Conservation (phyloP, 2,888 invertebrate species). For the Elegia similella region DNA sequence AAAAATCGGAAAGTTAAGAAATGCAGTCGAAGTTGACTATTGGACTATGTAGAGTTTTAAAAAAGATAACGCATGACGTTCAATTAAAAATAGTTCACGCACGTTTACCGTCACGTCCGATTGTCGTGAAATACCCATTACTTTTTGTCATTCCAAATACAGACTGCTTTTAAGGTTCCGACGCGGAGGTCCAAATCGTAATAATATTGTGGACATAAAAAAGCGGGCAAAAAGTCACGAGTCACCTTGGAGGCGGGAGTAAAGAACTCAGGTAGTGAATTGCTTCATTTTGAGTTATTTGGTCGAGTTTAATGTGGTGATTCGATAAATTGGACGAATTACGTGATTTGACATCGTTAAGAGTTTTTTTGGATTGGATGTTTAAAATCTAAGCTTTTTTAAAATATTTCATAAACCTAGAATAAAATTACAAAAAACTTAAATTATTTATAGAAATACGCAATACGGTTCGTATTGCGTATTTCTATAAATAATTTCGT, state of each 20-base stretch:
- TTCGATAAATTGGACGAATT: slow-evolving; percentile 47
- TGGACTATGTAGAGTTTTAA: not conserved
- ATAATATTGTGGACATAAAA: slow-evolving; percentile 62
- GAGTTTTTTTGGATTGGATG: too few species aligned
- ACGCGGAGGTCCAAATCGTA: slow-evolving; percentile 69
- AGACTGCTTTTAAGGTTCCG: slow-evolving; percentile 38
- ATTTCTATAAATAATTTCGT: too few species aligned
- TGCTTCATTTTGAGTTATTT: slow-evolving; percentile 71
- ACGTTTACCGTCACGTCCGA: slow-evolving; percentile 11
- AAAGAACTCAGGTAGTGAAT: slow-evolving; percentile 78
- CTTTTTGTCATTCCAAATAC: slow-evolving; percentile 13
- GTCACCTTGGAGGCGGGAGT: slow-evolving; percentile 74
- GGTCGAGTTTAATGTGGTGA: slow-evolving; percentile 41
- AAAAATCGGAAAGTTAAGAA: not conserved
- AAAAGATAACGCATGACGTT: not conserved
- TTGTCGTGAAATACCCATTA: slow-evolving; percentile 10
- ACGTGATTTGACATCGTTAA: slow-evolving; percentile 25
- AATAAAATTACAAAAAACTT: too few species aligned
- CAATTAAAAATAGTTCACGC: slow-evolving; percentile 9
- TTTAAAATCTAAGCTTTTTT: too few species aligned
- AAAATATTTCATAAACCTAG: too few species aligned
- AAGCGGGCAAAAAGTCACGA: slow-evolving; percentile 64
- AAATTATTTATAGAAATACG: too few species aligned
- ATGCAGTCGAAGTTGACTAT: too few species aligned
- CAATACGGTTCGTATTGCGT: too few species aligned